Evolutionary conservation across 2,888 invertebrate species (phyloP), one percentile per base, ranked within the genome.

Genomic region (Liodrosophila aerea): DNA sequence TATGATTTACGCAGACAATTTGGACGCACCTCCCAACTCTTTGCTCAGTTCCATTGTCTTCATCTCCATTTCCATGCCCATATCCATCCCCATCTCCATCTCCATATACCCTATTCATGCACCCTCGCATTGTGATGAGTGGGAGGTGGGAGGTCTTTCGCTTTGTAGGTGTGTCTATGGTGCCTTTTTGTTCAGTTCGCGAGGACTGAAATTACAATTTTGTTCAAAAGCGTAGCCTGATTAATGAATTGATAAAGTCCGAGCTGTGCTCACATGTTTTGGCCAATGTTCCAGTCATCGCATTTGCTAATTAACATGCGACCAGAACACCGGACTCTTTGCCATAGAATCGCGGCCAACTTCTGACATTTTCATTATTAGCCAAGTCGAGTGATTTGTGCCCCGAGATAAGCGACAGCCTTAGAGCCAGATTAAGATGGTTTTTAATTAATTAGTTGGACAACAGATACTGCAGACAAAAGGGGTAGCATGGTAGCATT

Each of bases 241-340:
- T 80, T 84, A 84, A 80, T 84, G 85, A 84, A 84, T 71, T 84
- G 73, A 72, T 72, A 72, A 72, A 45, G 51, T 57, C 56, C 46
- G 33, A 49, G 47, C 39, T 15, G 40, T 27, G 39, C 70, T 50
- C 58, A 70, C 68, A 64, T 70, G 64, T 33, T 22, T 5, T 4
- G 5, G 22, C 22, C 22, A 22, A 39, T 39, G 29, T 31, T 16
- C 43, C 30, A 54, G 39, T 63, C 53, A 43, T 51, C 68, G 60
- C 64, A 73, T 85, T 85, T 68, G 62, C 78, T 81, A 81, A 81
- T 81, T 81, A 81, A 85, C 75, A 85, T 80, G 70, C 53, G 49
- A 11, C 62, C 41, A 11, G 16, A 41, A 30, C 46, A 51, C 22
- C 2, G 50, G 44, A 51, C 33, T 44, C n/a, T n/a, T n/a, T n/a